Evolutionary conservation across 1,140 invertebrate genomes (phyloP).

Genomic region (Drosophila obscura): DNA sequence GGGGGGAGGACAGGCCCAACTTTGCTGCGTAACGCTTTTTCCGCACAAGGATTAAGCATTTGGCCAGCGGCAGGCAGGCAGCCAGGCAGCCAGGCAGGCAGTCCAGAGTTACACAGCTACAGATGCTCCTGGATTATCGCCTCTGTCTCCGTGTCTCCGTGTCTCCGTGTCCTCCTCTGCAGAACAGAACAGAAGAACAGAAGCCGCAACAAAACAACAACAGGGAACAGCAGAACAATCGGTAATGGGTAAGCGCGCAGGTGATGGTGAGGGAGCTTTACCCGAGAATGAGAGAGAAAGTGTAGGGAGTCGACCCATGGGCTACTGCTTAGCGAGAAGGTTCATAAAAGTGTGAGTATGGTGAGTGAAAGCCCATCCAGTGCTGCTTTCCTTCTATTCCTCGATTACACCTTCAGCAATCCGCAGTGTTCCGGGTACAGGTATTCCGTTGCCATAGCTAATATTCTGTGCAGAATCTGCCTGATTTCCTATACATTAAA

Average conservation of each 20-base stretch:
- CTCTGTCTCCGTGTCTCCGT: not conserved
- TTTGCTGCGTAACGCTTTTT: constrained; percentile 69
- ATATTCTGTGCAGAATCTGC: too few species aligned
- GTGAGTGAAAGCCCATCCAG: too few species aligned
- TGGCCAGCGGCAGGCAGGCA: constrained; percentile 56
- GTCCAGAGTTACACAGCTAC: constrained; percentile 9
- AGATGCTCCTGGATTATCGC: constrained; percentile 27
- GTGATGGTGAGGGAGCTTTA: not conserved
- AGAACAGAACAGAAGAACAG: too few species aligned
- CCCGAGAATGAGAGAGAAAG: too few species aligned
- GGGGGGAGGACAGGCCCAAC: not conserved
- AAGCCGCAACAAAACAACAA: not conserved
- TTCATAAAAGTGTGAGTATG: too few species aligned
- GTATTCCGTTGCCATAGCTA: too few species aligned
- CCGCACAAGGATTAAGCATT: constrained; percentile 72
- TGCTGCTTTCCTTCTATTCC: too few species aligned
- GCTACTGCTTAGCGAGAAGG: not conserved
- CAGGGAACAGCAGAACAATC: too few species aligned
- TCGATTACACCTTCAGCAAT: too few species aligned
- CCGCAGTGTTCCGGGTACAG: too few species aligned
- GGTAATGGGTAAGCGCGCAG: constrained; percentile 6
- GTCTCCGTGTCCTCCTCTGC: not conserved
- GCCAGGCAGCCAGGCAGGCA: not conserved
- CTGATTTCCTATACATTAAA: too few species aligned
- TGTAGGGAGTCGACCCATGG: not conserved